These are phyloP conservation scores for Eulemur macaco DNA, from an alignment of 2,113 vertebrate genomes.

Conservation along the genomic window DNA sequence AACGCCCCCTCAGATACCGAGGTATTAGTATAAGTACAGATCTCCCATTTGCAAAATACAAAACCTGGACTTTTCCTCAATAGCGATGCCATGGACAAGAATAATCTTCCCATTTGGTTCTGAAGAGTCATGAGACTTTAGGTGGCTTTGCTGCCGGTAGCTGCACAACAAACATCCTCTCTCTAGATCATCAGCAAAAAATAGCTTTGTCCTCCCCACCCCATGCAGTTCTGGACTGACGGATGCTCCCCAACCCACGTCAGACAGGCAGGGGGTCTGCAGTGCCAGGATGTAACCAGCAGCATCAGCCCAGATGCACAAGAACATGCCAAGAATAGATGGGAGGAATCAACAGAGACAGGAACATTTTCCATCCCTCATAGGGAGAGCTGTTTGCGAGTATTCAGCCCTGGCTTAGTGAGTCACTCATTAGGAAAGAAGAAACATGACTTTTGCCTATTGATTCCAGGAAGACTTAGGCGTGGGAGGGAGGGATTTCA, in stretches of 20 bases:
- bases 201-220: fast-evolving
- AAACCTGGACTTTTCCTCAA: neutral
- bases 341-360: neutral
- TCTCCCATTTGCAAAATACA: neutral
- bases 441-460: constrained; percentile 1
- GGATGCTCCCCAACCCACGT: fast-evolving
- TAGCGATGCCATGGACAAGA: fast-evolving
- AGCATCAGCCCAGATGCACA: neutral
- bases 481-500: neutral
- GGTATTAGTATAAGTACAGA: neutral
- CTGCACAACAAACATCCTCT: neutral
- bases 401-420: neutral
- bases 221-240: neutral
- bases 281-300: neutral
- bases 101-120: neutral
- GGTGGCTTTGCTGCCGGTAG: neutral
- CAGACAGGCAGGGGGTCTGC: neutral
- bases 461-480: constrained; percentile 13
- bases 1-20: neutral
- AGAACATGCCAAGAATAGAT: neutral
- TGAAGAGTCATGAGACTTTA: neutral
- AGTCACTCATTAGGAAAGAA: constrained; percentile 62
- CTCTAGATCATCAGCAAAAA: neutral
- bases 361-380: neutral
- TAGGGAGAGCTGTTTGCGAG: neutral